Evolutionary conservation across 23 tunicate species (phyloP).

Genomic region (Botrylloides violaceus): DNA sequence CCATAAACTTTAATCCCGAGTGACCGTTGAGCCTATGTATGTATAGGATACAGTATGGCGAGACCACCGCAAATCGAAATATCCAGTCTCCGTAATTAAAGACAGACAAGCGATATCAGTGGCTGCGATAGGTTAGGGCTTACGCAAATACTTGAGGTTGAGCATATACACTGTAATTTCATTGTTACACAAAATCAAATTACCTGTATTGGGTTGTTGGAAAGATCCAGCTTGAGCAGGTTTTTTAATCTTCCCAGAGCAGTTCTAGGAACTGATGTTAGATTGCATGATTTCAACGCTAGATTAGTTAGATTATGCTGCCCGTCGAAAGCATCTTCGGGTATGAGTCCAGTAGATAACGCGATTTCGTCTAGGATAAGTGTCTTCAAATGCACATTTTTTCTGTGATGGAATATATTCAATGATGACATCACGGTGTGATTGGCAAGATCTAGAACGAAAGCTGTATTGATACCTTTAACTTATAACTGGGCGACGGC

Average conservation of each 20-base stretch:
- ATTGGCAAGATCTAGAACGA: no score
- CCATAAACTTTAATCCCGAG: no score
- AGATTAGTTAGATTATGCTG: not conserved
- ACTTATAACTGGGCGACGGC: no score
- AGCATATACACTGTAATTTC: not conserved
- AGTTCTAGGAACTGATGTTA: slow-evolving; percentile 11
- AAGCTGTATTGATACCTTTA: no score
- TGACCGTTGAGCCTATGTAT: no score
- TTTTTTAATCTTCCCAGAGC: not conserved
- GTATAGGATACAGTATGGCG: no score
- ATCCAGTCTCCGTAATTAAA: no score
- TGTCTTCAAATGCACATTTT: not conserved
- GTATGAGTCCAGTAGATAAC: not conserved
- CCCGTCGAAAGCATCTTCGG: not conserved
- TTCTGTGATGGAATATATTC: not conserved
- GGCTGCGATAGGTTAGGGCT: no score
- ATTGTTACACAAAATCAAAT: no score
- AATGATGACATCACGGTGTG: no score
- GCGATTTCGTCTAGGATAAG: slow-evolving; percentile 11
- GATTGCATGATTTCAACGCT: slow-evolving; percentile 8
- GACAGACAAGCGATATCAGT: no score
- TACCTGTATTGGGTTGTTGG: slow-evolving; percentile 16
- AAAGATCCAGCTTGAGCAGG: slow-evolving; percentile 13
- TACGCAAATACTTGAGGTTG: not conserved
- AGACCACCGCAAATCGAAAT: no score